These are phyloP conservation scores for Lordiphosa clarofinis DNA, from an alignment of 1,140 invertebrate genomes.

Conservation along the genomic window DNA sequence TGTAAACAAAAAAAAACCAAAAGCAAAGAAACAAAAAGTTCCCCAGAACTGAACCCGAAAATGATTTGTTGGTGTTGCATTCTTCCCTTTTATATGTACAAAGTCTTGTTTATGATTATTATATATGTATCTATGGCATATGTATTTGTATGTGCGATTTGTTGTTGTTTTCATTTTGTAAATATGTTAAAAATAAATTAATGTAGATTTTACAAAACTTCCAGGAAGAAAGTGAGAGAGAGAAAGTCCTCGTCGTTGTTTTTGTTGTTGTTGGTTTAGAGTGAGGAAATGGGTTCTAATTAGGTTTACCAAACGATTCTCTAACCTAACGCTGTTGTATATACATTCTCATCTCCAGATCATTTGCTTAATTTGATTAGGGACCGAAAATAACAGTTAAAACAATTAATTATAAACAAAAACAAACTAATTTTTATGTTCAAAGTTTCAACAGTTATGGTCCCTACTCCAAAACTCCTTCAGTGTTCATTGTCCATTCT, in stretches of 20 bases:
- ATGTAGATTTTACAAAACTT: neutral
- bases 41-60: conserved; percentile 19
- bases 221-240: no score
- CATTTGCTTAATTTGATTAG: no score
- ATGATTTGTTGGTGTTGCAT: conserved; percentile 22
- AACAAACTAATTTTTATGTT: no score
- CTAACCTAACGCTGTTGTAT: conserved; percentile 2
- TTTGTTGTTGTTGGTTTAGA: no score
- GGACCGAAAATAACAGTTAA: no score
- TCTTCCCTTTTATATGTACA: conserved; percentile 33
- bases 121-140: conserved; percentile 28
- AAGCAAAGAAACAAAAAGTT: neutral
- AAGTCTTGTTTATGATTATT: conserved; percentile 41
- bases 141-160: conserved; percentile 32
- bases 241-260: no score
- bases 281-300: no score
- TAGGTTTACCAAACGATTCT: no score
- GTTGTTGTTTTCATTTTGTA: conserved; percentile 23
- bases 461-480: no score
- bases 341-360: conserved; percentile 1
- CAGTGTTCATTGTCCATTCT: conserved; percentile 5
- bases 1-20: conserved; percentile 2
- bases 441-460: neutral
- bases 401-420: no score
- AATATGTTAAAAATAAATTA: conserved; percentile 7